phyloP scores from a whole-genome alignment of 1,140 invertebrate species.

The Aphaenogaster rudis region DNA sequence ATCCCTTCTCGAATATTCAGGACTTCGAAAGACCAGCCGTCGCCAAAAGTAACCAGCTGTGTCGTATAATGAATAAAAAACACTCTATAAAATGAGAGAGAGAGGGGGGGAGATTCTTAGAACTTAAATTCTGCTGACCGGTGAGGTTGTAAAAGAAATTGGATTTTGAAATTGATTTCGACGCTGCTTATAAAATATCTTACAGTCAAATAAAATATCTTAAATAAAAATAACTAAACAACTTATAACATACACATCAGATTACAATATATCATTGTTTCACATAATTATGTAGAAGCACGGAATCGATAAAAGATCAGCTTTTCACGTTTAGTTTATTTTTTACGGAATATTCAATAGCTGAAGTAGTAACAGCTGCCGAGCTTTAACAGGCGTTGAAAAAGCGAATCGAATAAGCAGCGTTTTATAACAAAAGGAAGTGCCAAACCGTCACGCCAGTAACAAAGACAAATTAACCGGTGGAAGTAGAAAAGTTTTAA shows the following conservation, averaged over 20 bases:
- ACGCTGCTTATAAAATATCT: not conserved
- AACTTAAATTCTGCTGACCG: not conserved
- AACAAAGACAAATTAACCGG: constrained; percentile 83
- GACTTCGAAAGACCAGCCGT: constrained; percentile 54
- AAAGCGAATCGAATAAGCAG: constrained; percentile 67
- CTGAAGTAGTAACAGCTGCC: not conserved
- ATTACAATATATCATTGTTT: not conserved
- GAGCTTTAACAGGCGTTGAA: constrained; percentile 1
- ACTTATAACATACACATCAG: not conserved
- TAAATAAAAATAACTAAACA: constrained; percentile 14
- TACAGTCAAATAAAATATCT: not conserved
- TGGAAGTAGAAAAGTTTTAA: constrained; percentile 85
- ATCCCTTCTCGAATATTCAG: constrained; percentile 66
- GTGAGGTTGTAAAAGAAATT: not conserved
- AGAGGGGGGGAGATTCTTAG: not conserved
- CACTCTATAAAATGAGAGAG: constrained; percentile 10
- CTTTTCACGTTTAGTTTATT: not conserved
- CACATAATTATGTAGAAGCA: not conserved
- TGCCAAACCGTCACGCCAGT: constrained; percentile 18
- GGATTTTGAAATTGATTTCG: not conserved
- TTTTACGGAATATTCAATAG: constrained; percentile 35
- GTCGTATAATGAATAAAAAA: constrained; percentile 51
- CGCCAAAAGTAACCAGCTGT: constrained; percentile 42
- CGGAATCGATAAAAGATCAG: not conserved
- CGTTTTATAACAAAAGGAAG: constrained; percentile 53